Evolutionary conservation across 2,797 vertebrate species (phyloP), one percentile per base, ranked within the genome.

Genomic region (Platyrinchus mystaceus): DNA sequence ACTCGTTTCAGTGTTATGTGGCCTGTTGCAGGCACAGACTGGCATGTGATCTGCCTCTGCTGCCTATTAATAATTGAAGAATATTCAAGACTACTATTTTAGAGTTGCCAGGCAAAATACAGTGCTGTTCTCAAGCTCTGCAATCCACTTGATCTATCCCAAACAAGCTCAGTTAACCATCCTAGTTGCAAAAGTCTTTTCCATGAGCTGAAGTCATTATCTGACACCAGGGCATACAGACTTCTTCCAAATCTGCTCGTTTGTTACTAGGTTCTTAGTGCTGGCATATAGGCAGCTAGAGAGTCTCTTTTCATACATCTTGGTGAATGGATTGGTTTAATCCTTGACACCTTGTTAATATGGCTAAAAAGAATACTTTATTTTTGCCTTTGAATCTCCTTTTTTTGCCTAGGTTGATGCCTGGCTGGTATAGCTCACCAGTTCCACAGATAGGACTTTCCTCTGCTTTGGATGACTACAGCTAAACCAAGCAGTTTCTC

Each of bases 211-310:
- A 59, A 41, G n/a, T 46, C 6, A 32, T 17, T 73, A n/a, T 30
- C 50, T n/a, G 21, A 5, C 49, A 68, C 6, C 4, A 19, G 27
- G 13, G 30, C 23, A 59, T 6, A 21, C 0, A 3, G 3, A 27
- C 19, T 49, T 10, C 4, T 87, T 74, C 28, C 41, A 46, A 3
- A 64, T 71, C 37, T 68, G 53, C 30, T 32, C 5, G 19, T 41
- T 83, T 80, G 43, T 69, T 24, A 36, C 34, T 30, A 7, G 14
- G 7, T 60, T 83, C 24, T 64, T 37, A 68, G 37, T 55, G 37
- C 19, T 74, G 82, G 7, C 47, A 30, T 52, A 55, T 2, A 43
- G 56, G 24, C 27, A 88, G 24, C 24, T 78, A 41, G 18, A 66
- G 34, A 47, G 11, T 5, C 8, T 80, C 32, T 82, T 86, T 78